phyloP scores from a whole-genome alignment of 1,140 invertebrate genomes.

The Apis dorsata region DNA sequence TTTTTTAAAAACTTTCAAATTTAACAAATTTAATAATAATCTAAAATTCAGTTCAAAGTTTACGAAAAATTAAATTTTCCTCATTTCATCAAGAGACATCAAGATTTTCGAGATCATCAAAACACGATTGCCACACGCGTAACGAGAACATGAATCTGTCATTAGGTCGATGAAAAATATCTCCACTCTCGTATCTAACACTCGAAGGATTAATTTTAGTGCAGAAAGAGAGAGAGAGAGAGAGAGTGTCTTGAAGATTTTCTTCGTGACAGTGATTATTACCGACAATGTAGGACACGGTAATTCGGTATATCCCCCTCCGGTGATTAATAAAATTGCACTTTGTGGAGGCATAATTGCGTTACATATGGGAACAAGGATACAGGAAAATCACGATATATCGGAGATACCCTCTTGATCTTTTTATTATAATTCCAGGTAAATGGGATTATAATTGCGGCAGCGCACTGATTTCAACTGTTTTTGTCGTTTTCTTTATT shows the following conservation, averaged over 20 bases:
- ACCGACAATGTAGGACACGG: neutral
- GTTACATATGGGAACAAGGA: neutral
- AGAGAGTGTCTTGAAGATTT: neutral
- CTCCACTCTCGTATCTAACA: neutral
- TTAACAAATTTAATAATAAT: too few relatives aligned
- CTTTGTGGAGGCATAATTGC: constrained; percentile 1
- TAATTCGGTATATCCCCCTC: neutral
- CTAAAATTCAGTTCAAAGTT: too few relatives aligned
- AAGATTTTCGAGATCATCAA: too few relatives aligned
- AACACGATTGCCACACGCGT: neutral
- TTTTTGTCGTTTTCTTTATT: too few relatives aligned
- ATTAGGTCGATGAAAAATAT: neutral
- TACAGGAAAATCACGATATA: neutral
- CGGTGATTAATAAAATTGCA: neutral
- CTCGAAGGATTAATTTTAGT: neutral
- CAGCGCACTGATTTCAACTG: neutral
- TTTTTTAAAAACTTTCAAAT: too few relatives aligned
- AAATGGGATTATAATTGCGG: constrained; percentile 5
- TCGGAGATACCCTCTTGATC: neutral
- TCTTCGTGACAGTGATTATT: neutral
- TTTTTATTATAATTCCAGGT: neutral
- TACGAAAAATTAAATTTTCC: neutral
- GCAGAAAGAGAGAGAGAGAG: neutral
- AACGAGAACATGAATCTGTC: neutral
- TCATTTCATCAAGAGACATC: neutral